A percentile compares a stretch with the other conserved stretches of the same genome.
phyloP scores from a whole-genome alignment of 2,797 vertebrate species.

The Sibirionetta formosa region DNA sequence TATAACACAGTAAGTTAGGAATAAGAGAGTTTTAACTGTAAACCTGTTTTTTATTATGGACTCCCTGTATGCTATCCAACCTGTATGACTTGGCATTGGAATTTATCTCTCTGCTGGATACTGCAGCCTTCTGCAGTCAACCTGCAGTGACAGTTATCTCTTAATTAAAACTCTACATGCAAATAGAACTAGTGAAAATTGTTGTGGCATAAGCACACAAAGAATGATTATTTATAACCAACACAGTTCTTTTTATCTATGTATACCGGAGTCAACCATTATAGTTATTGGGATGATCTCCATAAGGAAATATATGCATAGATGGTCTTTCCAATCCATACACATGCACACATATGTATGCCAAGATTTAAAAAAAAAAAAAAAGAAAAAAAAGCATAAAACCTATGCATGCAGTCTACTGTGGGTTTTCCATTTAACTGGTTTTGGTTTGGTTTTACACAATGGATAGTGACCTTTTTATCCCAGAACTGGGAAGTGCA shows the following conservation, averaged over 20 bases:
- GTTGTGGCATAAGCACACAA: conserved; percentile 51
- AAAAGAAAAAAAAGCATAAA: not conserved
- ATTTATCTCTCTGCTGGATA: conserved; percentile 85
- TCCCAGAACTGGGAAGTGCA: not conserved
- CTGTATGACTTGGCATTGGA: conserved; percentile 77
- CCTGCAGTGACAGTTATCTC: conserved; percentile 86
- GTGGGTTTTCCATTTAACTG: not conserved
- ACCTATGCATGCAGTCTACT: not conserved
- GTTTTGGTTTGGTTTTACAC: not conserved
- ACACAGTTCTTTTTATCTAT: conserved; percentile 62
- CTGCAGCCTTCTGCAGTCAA: conserved; percentile 81
- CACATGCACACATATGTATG: not conserved
- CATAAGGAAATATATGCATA: conserved; percentile 47
- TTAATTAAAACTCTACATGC: conserved; percentile 87
- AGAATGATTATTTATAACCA: conserved; percentile 72
- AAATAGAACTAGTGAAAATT: conserved; percentile 75
- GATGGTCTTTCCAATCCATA: conserved; percentile 30
- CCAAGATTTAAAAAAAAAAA: not conserved
- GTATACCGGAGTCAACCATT: conserved; percentile 37
- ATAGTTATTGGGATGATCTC: conserved; percentile 42
- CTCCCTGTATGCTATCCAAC: conserved; percentile 78
- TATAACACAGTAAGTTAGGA: conserved; percentile 35
- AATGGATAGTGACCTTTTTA: conserved; percentile 12
- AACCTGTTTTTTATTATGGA: conserved; percentile 67
- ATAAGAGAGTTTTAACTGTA: conserved; percentile 76